A percentile compares a stretch with the other conserved stretches of the same genome.
phyloP scores from a whole-genome alignment of 2,113 vertebrate genomes.

The Solea solea region DNA sequence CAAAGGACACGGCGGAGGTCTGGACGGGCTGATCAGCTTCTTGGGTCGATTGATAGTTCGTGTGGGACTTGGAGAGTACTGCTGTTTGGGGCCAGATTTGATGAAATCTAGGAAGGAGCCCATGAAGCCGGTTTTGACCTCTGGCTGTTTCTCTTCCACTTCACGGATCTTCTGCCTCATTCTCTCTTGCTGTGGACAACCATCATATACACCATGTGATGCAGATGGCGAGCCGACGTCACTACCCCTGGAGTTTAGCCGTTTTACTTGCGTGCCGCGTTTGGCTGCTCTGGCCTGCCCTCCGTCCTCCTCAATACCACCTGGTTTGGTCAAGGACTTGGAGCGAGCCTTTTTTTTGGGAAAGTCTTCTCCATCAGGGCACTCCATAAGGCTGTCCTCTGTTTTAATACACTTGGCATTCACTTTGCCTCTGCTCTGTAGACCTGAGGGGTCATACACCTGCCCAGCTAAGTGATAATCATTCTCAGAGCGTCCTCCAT shows the following conservation, averaged over 20 bases:
- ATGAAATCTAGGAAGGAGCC: slow-evolving; percentile 98
- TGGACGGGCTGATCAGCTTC: slow-evolving; percentile 83
- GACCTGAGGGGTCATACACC: slow-evolving; percentile 73
- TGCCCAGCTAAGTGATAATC: slow-evolving; percentile 83
- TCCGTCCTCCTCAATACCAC: slow-evolving; percentile 82
- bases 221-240: slow-evolving; percentile 84
- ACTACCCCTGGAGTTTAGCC: slow-evolving; percentile 86
- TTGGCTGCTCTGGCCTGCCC: slow-evolving; percentile 83
- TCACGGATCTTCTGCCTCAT: slow-evolving; percentile 98
- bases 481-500: slow-evolving; percentile 79
- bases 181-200: slow-evolving; percentile 95
- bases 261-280: slow-evolving; percentile 86
- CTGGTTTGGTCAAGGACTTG: slow-evolving; percentile 83
- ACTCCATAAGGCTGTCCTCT: slow-evolving; percentile 84
- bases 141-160: slow-evolving; percentile 98
- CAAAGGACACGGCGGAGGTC: slow-evolving; percentile 79
- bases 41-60: slow-evolving; percentile 88
- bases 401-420: slow-evolving; percentile 74
- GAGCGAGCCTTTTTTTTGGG: slow-evolving; percentile 88
- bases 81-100: slow-evolving; percentile 95
- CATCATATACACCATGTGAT: slow-evolving; percentile 85
- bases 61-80: slow-evolving; percentile 90
- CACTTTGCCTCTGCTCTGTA: slow-evolving; percentile 71
- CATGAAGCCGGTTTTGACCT: slow-evolving; percentile 97
- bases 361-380: slow-evolving; percentile 78